Base-by-base conservation (phyloP, 2,113 vertebrate genomes). In the Poeciliopsis prolifica region DNA sequence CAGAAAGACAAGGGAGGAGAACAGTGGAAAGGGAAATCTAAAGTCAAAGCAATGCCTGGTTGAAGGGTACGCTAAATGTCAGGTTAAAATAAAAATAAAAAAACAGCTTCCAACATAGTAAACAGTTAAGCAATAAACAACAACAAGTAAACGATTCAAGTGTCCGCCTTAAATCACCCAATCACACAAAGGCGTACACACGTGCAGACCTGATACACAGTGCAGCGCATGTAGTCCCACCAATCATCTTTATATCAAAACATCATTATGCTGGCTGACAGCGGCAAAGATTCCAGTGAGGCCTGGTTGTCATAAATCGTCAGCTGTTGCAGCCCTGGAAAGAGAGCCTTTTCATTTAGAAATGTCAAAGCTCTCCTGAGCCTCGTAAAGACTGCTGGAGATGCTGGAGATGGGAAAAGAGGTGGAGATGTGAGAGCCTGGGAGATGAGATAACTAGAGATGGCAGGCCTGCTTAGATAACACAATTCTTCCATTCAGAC, bases 181-280 rank as follows among this genome's bases (percentile, higher is more conserved):
- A 79, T 87, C 81, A 76, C 77, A 70, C 72, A 80, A 65, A 66
- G 64, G n/a, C 66, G 30, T 60, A 65, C 65, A 76, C 73, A 73
- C 67, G 54, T 67, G 35, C 66, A 54, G 65, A 86, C 82, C 68
- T 51, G 70, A 78, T 79, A 79, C 87, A 83, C 85, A 83, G 87
- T 80, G 74, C 81, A 17, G 81, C 54, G 14, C 88, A 84, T 94
- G 92, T 91, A 90, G 94, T 94, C 93, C 89, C 94, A 97, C 95
- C 95, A 95, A 96, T 98, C 96, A 96, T 96, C 93, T 96, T 97
- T 96, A 96, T 96, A 97, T 96, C 89, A 92, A 97, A 96, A 95
- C 92, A 94, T 96, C 96, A 97, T 97, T 96, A 97, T 95, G 94
- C 95, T 92, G 95, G 93, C 94, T 96, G 96, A 97, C 96, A 97